Conservation (phyloP, 2,888 invertebrate species). For the Aradus depressus region DNA sequence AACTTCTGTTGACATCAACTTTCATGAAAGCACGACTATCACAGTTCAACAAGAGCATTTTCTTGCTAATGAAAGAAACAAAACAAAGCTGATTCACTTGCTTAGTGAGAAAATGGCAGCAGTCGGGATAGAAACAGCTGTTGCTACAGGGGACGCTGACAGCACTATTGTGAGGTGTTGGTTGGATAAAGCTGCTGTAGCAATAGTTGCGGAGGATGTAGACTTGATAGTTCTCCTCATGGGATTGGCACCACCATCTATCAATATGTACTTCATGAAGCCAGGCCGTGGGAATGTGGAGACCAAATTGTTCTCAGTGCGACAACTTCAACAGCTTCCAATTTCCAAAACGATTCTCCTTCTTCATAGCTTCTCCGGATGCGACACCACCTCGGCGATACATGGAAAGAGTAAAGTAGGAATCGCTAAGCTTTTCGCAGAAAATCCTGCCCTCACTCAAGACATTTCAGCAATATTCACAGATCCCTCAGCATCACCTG, state of each 20-base stretch:
- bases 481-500: constrained; percentile 1
- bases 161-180: constrained; percentile 26
- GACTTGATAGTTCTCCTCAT: constrained; percentile 10
- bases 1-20: constrained; percentile 20
- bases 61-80: constrained; percentile 23
- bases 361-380: constrained; percentile 7
- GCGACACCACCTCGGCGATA: too few species aligned
- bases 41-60: constrained; percentile 24
- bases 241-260: neutral
- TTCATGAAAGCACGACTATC: constrained; percentile 15
- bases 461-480: neutral
- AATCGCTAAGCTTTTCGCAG: too few species aligned
- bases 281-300: constrained; percentile 10
- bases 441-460: too few species aligned
- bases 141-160: constrained; percentile 27
- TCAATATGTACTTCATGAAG: constrained; percentile 13
- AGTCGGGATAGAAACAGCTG: constrained; percentile 26
- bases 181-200: constrained; percentile 20
- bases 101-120: constrained; percentile 20
- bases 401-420: too few species aligned
- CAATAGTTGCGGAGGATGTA: constrained; percentile 1
- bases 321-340: constrained; percentile 8
- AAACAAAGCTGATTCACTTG: constrained; percentile 22
- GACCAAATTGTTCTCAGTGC: constrained; percentile 1
- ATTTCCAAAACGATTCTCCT: constrained; percentile 2